Percentiles rank a stretch among this genome's conserved stretches.
phyloP scores from a whole-genome alignment of 2,113 vertebrate species.

The Puma concolor region DNA sequence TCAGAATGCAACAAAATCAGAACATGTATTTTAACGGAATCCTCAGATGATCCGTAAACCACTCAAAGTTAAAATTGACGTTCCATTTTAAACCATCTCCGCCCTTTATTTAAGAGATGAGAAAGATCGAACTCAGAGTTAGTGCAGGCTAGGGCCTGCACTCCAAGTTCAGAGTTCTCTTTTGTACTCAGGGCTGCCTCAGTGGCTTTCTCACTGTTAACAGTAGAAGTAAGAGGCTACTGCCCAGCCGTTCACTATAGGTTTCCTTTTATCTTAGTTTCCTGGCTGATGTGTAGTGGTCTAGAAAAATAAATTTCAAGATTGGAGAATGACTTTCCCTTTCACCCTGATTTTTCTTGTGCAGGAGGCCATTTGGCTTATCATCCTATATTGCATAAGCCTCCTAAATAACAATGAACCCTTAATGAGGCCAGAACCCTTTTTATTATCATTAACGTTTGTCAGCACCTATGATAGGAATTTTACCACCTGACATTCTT shows the following conservation, averaged over 20 bases:
- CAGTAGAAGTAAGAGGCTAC: not conserved
- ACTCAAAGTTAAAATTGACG: not conserved
- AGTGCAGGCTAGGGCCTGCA: not conserved
- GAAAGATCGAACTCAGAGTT: not conserved
- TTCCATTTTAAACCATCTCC: not conserved
- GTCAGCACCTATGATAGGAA: slow-evolving; percentile 48
- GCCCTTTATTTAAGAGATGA: not conserved
- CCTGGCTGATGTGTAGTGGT: not conserved
- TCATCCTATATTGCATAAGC: not conserved
- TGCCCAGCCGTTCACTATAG: not conserved
- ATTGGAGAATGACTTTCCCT: not conserved
- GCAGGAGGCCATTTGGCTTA: not conserved
- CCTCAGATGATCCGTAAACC: not conserved
- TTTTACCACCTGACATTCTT: slow-evolving; percentile 60
- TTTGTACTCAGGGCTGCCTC: not conserved
- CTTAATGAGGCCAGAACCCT: not conserved
- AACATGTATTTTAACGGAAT: not conserved
- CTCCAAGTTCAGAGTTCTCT: not conserved
- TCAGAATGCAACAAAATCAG: not conserved
- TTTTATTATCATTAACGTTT: not conserved
- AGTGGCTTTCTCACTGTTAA: not conserved
- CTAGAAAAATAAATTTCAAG: not conserved
- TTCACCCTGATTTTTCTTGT: not conserved
- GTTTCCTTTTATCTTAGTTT: not conserved
- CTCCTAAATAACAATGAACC: not conserved